Evolutionary conservation across 2,113 vertebrate species (phyloP), one percentile per base, ranked within the genome.

Genomic region (Erythrocercus mccallii): DNA sequence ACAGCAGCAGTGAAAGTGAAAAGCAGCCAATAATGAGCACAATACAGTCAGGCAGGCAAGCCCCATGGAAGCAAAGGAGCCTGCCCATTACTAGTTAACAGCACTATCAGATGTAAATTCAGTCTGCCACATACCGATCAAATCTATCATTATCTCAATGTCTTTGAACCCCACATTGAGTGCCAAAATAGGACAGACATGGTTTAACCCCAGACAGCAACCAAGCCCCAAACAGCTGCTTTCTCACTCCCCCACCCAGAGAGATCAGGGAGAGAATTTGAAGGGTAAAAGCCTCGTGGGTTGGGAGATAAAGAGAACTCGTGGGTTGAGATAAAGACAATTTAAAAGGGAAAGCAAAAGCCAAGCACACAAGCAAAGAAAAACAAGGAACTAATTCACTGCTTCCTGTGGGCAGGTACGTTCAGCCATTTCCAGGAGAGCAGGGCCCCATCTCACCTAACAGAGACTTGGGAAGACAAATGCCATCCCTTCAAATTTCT

Each of bases 171-270:
- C 11, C 7, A 53, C 33, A 23, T 0, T 53, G 33, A 5, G 22
- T 33, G 38, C 12, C 54, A 38, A 77, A 69, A 51, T 4, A 53
- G 37, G 53, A 58, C 31, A 28, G 12, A 22, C 5, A 19, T 33
- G 10, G 38, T 53, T 60, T 53, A 60, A 33, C 15, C 12, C 19
- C 38, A 45, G 23, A 18, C 38, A 61, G 23, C 15, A 69, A 10
- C 22, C 28, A 38, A 61, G 33, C 23, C 28, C 23, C 23, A 61
- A 0, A 2, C 33, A 78, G n/a, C 4, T 0, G 0, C 10, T 69
- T 1, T 0, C 19, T 78, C 54, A 53, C 23, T 45, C 15, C 28
- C 22, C 7, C 54, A 69, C 23, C 23, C n/a, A 78, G 54, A 9
- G 33, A 77, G 28, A 69, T n/a, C 9, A 8, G 12, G 11, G 45